Percentiles rank a stretch among this genome's conserved stretches.
Conservation (phyloP, 92 coral and sea anemone genomes). For the Zoanthus sociatus region DNA sequence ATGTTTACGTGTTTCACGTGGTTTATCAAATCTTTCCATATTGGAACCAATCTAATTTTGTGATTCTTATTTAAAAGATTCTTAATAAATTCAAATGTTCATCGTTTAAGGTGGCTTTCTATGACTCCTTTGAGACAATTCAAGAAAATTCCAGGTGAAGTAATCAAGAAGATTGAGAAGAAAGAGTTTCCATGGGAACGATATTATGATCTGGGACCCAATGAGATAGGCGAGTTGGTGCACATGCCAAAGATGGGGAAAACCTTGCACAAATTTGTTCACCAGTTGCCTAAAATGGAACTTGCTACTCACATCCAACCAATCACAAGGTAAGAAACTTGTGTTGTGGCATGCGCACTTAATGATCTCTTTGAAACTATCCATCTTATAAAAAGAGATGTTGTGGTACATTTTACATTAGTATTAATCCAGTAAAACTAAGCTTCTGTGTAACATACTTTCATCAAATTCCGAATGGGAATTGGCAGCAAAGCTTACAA, state of each 20-base stretch:
- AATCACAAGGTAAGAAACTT: constrained; percentile 89
- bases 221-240: constrained; percentile 97
- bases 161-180: constrained; percentile 97
- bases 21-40: too few species aligned
- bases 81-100: neutral
- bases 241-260: constrained; percentile 99
- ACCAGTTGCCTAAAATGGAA: constrained; percentile 98
- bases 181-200: constrained; percentile 99
- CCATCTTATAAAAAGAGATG: too few species aligned
- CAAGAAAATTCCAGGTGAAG: constrained; percentile 97
- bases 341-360: neutral
- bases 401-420: too few species aligned
- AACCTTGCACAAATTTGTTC: constrained; percentile 95
- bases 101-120: constrained; percentile 87
- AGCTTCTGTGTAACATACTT: too few species aligned
- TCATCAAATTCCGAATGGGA: too few species aligned
- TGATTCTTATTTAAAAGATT: too few species aligned
- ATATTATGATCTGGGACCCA: constrained; percentile 96
- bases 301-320: constrained; percentile 99
- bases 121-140: constrained; percentile 98
- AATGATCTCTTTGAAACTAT: too few species aligned
- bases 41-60: too few species aligned
- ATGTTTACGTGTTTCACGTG: too few species aligned
- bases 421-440: too few species aligned
- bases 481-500: too few species aligned